Conservation (phyloP, 2,888 invertebrate species). For the Callyntrura guangdongensis region DNA sequence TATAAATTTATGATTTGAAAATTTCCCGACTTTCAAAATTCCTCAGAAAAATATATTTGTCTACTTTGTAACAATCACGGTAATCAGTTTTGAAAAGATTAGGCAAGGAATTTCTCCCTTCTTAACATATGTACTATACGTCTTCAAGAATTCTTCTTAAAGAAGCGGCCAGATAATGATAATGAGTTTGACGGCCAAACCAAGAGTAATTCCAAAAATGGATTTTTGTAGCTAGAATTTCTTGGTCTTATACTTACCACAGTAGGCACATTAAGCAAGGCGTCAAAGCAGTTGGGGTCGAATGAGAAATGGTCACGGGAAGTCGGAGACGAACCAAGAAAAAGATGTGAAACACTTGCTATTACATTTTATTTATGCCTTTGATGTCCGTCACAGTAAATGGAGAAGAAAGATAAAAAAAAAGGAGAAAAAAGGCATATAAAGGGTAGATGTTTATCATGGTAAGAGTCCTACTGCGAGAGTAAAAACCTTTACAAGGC, state of each 20-base stretch:
- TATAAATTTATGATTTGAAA: neutral
- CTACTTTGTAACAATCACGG: neutral
- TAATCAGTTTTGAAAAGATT: neutral
- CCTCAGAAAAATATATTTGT: neutral
- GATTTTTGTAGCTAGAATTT: neutral
- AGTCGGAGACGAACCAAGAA: conserved; percentile 24
- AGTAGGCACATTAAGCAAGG: conserved; percentile 50
- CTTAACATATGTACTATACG: too few species aligned
- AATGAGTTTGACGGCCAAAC: neutral
- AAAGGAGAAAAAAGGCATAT: neutral
- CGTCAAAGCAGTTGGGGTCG: conserved; percentile 66
- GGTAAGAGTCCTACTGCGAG: conserved; percentile 44
- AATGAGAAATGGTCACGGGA: conserved; percentile 47
- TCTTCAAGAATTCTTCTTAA: neutral
- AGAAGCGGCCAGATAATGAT: neutral
- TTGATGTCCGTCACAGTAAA: neutral
- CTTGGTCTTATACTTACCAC: neutral
- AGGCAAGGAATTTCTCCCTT: neutral
- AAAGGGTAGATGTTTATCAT: conserved; percentile 55
- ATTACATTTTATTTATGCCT: conserved; percentile 6
- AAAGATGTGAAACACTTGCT: conserved; percentile 12
- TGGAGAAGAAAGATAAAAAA: neutral
- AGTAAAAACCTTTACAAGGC: conserved; percentile 8
- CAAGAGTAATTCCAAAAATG: neutral
- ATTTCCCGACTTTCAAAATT: neutral